A percentile compares a stretch with the other conserved stretches of the same genome.
Evolutionary conservation across 2,888 invertebrate species (phyloP).

Genomic region (Allygus modestus): DNA sequence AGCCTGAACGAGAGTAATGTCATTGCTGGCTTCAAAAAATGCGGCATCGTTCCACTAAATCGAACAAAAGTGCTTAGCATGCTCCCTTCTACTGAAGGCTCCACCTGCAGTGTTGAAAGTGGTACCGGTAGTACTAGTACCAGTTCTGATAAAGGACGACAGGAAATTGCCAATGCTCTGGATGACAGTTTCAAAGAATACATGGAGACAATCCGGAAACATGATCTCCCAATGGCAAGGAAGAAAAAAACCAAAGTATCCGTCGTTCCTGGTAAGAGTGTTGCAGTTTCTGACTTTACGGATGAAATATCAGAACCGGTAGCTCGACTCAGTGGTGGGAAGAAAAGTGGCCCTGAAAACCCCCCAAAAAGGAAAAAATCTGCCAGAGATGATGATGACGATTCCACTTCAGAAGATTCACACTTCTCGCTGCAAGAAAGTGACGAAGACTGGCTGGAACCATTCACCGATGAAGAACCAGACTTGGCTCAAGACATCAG

Average conservation of each 20-base stretch:
- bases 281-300: slow-evolving; percentile 45
- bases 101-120: neutral
- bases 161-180: slow-evolving; percentile 47
- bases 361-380: slow-evolving; percentile 14
- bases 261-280: slow-evolving; percentile 53
- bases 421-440: slow-evolving; percentile 49
- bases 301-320: slow-evolving; percentile 8
- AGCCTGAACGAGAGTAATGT: slow-evolving; percentile 44
- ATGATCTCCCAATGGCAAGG: slow-evolving; percentile 27
- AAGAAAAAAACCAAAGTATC: slow-evolving; percentile 32
- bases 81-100: slow-evolving; percentile 45
- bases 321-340: slow-evolving; percentile 22
- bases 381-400: neutral
- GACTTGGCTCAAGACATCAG: neutral
- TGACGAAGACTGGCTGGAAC: slow-evolving; percentile 32
- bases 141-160: slow-evolving; percentile 12
- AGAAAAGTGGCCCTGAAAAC: slow-evolving; percentile 34
- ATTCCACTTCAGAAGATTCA: slow-evolving; percentile 46
- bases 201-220: slow-evolving; percentile 14
- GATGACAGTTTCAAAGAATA: slow-evolving; percentile 47
- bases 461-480: slow-evolving; percentile 4
- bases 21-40: slow-evolving; percentile 70
- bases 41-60: slow-evolving; percentile 71
- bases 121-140: neutral
- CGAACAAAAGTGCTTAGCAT: slow-evolving; percentile 37